Percentiles rank a stretch among this genome's conserved stretches.
phyloP scores from a whole-genome alignment of 2,113 vertebrate genomes.

The Thryonomys swinderianus region DNA sequence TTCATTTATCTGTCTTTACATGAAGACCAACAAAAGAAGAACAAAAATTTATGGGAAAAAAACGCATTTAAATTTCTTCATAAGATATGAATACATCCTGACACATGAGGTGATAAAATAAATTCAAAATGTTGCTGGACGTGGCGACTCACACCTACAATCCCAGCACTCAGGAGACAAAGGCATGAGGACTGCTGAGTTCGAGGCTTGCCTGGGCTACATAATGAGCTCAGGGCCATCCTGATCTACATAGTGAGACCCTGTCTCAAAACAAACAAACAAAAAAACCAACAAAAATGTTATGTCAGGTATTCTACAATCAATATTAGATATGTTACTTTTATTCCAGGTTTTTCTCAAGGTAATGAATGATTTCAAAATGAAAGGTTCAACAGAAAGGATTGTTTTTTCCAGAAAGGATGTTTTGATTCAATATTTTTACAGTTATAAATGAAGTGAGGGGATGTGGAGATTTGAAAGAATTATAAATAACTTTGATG shows the following conservation, averaged over 20 bases:
- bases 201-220: too few species aligned
- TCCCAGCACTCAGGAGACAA: too few species aligned
- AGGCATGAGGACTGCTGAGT: too few species aligned
- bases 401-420: too few species aligned
- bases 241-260: too few species aligned
- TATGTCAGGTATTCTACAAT: background rate
- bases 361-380: conserved; percentile 7
- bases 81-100: background rate
- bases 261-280: too few species aligned
- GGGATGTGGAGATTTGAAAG: background rate
- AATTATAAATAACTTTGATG: background rate
- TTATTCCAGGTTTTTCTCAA: conserved; percentile 41
- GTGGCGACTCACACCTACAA: too few species aligned
- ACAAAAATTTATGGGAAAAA: background rate
- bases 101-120: background rate
- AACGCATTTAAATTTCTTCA: background rate
- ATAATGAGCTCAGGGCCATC: too few species aligned
- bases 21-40: background rate
- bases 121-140: background rate
- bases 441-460: background rate
- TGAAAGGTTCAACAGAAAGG: background rate
- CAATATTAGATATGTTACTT: background rate
- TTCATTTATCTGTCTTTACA: background rate
- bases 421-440: background rate
- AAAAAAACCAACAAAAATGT: too few species aligned